Evolutionary conservation across 2,797 vertebrate species (phyloP), one percentile per base, ranked within the genome.

Genomic region (Brachyalestes nurse): DNA sequence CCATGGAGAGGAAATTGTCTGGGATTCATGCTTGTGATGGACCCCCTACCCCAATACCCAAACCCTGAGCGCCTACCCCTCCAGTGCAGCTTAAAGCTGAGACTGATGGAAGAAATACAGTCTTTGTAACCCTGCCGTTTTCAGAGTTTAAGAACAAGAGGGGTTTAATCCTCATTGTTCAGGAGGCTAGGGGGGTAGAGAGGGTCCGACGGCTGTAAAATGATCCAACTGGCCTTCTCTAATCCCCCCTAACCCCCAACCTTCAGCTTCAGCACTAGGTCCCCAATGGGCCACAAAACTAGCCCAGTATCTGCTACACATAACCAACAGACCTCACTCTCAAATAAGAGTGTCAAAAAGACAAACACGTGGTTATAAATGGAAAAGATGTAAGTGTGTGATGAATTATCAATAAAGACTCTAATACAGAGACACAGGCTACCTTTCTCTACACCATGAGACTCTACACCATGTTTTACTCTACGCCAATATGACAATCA

Each of bases 161-260:
- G 91, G 93, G 91, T 93, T 94, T 95, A 95, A 95, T 95, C 94
- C 93, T 93, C 89, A 95, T 95, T 95, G 94, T 95, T 93, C 92
- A 88, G 85, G 89, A 93, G 90, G 91, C 92, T 38, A 84, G 91
- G 91, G 90, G 89, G 88, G 88, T 87, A 90, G 89, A 81, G 82
- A 92, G 92, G 91, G 88, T 93, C 91, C 91, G 89, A 90, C 88
- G 92, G 92, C 91, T 96, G 96, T 96, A 97, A 97, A 96, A 97
- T 97, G 96, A 98, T 96, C 97, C 96, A 94, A 97, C 95, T 94
- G 96, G 97, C 96, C 96, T 81, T 93, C 88, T 95, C 95, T 97
- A 98, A 97, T 97, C 97, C 95, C 89, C 88, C 95, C 92, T 92
- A 93, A 93, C 95, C 94, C 95, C 94, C 94, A 76, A 72, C 72